phyloP scores from a whole-genome alignment of 1,140 invertebrate species.

The Meloidogyne chitwoodi region DNA sequence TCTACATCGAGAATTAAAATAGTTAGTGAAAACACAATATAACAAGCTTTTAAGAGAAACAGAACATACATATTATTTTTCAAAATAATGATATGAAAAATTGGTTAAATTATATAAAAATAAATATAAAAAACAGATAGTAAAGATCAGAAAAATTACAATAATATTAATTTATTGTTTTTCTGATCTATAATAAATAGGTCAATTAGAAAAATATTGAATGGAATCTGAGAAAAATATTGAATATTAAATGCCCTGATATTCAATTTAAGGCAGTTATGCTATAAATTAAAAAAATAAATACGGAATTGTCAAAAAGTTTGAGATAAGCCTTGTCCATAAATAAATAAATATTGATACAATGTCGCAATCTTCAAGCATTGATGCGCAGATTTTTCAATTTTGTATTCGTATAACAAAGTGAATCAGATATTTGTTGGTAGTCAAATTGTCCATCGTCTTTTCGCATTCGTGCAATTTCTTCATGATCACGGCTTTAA shows the following conservation, averaged over 20 bases:
- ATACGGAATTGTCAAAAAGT: not conserved
- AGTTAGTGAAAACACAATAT: too few relatives aligned
- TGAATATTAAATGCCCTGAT: not conserved
- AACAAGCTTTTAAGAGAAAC: too few relatives aligned
- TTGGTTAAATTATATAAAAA: too few relatives aligned
- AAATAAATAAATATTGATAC: too few relatives aligned
- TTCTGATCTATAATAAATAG: too few relatives aligned
- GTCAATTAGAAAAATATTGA: not conserved
- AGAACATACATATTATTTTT: too few relatives aligned
- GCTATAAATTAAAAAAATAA: not conserved
- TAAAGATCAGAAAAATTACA: too few relatives aligned
- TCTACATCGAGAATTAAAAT: too few relatives aligned
- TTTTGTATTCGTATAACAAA: slow-evolving; percentile 19
- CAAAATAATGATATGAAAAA: too few relatives aligned
- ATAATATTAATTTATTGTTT: too few relatives aligned
- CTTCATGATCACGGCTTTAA: not conserved
- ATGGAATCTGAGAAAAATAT: not conserved
- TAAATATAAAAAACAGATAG: too few relatives aligned
- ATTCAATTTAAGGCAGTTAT: not conserved
- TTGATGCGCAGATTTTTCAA: slow-evolving; percentile 30
- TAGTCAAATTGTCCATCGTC: slow-evolving; percentile 23
- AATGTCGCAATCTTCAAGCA: slow-evolving; percentile 2
- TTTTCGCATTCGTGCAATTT: slow-evolving; percentile 14
- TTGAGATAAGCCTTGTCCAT: too few relatives aligned
- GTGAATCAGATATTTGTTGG: slow-evolving; percentile 20